Evolutionary conservation across 2,888 invertebrate species (phyloP).

Genomic region (Drosophila vallismaia): DNA sequence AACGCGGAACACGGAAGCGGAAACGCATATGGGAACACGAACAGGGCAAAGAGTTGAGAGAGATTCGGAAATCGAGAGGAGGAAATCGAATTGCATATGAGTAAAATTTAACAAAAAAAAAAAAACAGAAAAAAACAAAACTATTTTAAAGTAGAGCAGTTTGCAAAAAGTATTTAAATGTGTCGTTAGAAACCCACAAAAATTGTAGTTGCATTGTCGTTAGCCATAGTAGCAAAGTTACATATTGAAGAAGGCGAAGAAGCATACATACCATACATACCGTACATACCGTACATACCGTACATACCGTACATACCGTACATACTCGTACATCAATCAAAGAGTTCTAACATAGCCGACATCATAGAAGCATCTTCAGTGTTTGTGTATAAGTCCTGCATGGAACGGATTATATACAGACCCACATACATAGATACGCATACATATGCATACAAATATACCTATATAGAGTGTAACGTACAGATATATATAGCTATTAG

Average conservation of each 20-base stretch:
- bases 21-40: conserved; percentile 36
- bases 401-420: conserved; percentile 59
- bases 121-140: conserved; percentile 34
- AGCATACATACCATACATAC: conserved; percentile 64
- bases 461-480: conserved; percentile 43
- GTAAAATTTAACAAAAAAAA: conserved; percentile 29
- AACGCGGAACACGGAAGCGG: conserved; percentile 7
- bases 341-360: conserved; percentile 47
- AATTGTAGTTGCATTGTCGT: conserved; percentile 77
- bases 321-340: conserved; percentile 59
- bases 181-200: conserved; percentile 68
- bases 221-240: conserved; percentile 66
- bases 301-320: conserved; percentile 32
- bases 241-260: conserved; percentile 37
- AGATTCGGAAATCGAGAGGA: conserved; percentile 23
- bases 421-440: conserved; percentile 52
- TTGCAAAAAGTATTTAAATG: conserved; percentile 76
- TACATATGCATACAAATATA: conserved; percentile 48
- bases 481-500: conserved; percentile 42
- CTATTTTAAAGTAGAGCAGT: conserved; percentile 79
- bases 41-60: conserved; percentile 27
- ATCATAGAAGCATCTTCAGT: conserved; percentile 59
- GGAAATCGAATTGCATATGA: conserved; percentile 42
- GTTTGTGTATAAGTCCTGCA: conserved; percentile 74
- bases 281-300: conserved; percentile 6